Evolutionary conservation across 2,113 vertebrate genomes (phyloP).

Genomic region (Acanthisitta chloris): DNA sequence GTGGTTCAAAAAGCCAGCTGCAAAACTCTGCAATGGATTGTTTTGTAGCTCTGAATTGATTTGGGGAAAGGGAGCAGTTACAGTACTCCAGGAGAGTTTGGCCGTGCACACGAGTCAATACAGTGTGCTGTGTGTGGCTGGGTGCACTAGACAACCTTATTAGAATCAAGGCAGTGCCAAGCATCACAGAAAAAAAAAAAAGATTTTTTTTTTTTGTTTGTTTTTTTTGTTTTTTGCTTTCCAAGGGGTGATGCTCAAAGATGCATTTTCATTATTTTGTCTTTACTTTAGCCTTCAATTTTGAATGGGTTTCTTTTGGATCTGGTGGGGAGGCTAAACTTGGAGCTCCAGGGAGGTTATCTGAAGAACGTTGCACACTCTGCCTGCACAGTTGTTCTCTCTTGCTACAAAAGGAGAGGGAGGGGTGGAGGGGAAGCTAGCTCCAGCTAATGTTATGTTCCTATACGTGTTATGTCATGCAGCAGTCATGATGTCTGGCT

Average conservation of each 20-base stretch:
- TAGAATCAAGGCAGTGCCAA: slow-evolving; percentile 14
- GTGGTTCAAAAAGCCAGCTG: slow-evolving; percentile 82
- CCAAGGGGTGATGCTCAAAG: fast-evolving
- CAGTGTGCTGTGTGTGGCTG: not conserved
- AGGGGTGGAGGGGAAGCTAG: slow-evolving; percentile 4
- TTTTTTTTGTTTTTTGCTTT: not conserved
- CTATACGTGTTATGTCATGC: slow-evolving; percentile 64
- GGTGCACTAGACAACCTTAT: not conserved
- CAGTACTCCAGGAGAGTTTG: slow-evolving; percentile 36
- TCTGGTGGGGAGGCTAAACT: not conserved
- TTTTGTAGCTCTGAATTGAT: slow-evolving; percentile 78
- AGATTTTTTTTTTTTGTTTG: not conserved
- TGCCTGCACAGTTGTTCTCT: slow-evolving; percentile 5
- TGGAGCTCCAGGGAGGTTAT: not conserved
- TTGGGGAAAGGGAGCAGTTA: slow-evolving; percentile 74
- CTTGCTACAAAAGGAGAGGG: slow-evolving; percentile 22
- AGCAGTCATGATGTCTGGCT: slow-evolving; percentile 76
- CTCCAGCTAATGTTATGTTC: slow-evolving; percentile 15
- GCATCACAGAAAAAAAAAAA: not conserved
- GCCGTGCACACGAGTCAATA: slow-evolving; percentile 29
- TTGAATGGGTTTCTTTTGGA: not conserved
- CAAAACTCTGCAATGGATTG: slow-evolving; percentile 81
- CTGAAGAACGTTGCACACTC: not conserved
- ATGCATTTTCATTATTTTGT: slow-evolving; percentile 2
- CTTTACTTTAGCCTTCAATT: slow-evolving; percentile 24